Percentiles rank a stretch among this genome's conserved stretches.
Conservation (phyloP, 2,888 invertebrate species). For the Calliopum simillimum region DNA sequence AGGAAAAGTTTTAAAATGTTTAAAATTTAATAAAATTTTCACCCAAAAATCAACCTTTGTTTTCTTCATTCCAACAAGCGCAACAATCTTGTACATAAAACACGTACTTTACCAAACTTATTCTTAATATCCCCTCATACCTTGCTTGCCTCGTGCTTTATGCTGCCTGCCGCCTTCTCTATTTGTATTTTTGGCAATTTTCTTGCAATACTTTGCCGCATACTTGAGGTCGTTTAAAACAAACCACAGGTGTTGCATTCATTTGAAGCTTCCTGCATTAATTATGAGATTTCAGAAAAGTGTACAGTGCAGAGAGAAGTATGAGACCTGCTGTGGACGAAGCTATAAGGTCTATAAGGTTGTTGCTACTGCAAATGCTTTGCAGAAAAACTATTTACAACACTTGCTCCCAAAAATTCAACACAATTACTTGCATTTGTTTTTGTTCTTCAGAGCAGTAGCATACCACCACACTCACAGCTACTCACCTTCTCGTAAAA, state of each 20-base stretch:
- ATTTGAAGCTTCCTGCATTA: conserved; percentile 67
- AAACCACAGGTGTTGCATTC: conserved; percentile 68
- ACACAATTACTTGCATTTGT: neutral
- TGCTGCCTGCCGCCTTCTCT: too few relatives aligned
- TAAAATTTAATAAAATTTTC: too few relatives aligned
- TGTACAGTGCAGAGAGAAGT: too few relatives aligned
- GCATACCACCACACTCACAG: too few relatives aligned
- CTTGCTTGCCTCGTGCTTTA: neutral
- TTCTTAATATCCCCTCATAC: neutral
- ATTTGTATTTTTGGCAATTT: conserved; percentile 32
- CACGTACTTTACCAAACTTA: too few relatives aligned
- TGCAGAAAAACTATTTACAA: conserved; percentile 58
- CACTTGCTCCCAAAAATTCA: conserved; percentile 48
- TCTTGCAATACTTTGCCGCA: conserved; percentile 45
- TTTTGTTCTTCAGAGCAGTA: neutral
- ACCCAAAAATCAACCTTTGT: too few relatives aligned
- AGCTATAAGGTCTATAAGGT: too few relatives aligned
- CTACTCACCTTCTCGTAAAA: too few relatives aligned
- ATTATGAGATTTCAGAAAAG: conserved; percentile 65
- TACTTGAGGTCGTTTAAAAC: conserved; percentile 64
- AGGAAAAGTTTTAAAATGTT: too few relatives aligned
- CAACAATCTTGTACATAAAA: too few relatives aligned
- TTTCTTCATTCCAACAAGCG: too few relatives aligned
- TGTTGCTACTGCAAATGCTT: conserved; percentile 33
- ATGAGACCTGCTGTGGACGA: too few relatives aligned